A percentile compares a stretch with the other conserved stretches of the same genome.
phyloP scores from a whole-genome alignment of 2,888 invertebrate genomes.

The Synanthedon vespiformis region DNA sequence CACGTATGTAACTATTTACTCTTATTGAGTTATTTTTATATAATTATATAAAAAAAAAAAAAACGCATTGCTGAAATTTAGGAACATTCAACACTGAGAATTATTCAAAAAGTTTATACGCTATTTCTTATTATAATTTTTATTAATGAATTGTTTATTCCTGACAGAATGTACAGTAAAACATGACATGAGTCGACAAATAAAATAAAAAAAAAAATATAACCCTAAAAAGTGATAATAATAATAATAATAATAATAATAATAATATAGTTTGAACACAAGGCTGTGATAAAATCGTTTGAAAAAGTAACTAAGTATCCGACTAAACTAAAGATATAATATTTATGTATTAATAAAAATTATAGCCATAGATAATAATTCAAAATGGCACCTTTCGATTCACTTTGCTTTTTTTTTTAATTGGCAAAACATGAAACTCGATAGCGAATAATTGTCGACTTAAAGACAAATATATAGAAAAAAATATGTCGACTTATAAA shows the following conservation, averaged over 20 bases:
- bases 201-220: constrained; percentile 12
- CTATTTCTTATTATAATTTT: constrained; percentile 55
- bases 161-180: constrained; percentile 44
- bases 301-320: constrained; percentile 40
- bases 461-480: constrained; percentile 7
- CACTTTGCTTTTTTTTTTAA: constrained; percentile 35
- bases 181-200: constrained; percentile 14
- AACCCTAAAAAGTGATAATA: constrained; percentile 27
- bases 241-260: constrained; percentile 28
- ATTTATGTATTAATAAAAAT: constrained; percentile 8
- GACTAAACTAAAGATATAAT: constrained; percentile 44
- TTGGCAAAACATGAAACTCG: constrained; percentile 12
- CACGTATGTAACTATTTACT: no score
- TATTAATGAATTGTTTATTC: constrained; percentile 42
- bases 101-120: constrained; percentile 51
- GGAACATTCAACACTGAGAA: constrained; percentile 69
- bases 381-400: constrained; percentile 64
- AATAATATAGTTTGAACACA: constrained; percentile 50
- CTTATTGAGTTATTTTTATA: no score
- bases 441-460: constrained; percentile 4
- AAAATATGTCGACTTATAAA: constrained; percentile 4
- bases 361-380: constrained; percentile 54
- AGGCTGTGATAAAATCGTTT: constrained; percentile 37
- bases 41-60: constrained; percentile 41
- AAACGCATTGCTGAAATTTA: constrained; percentile 63